phyloP scores from a whole-genome alignment of 2,113 vertebrate species.

The Danionella cerebrum region DNA sequence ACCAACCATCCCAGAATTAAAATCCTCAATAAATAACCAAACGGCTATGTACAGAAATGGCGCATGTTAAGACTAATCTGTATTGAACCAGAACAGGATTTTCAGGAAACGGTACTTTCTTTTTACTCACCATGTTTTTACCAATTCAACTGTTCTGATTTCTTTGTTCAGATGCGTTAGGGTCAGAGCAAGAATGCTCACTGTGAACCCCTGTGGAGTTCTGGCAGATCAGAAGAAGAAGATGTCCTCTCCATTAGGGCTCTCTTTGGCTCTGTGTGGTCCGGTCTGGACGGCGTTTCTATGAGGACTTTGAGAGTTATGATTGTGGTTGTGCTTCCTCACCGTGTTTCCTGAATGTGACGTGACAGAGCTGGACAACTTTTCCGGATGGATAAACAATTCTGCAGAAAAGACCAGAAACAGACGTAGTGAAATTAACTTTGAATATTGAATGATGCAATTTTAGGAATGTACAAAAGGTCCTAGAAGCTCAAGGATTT shows the following conservation, averaged over 20 bases:
- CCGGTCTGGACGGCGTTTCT: slow-evolving; percentile 34
- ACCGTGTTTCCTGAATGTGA: slow-evolving; percentile 40
- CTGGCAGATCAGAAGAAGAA: slow-evolving; percentile 46
- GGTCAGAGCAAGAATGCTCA: neutral
- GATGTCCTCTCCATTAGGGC: slow-evolving; percentile 38
- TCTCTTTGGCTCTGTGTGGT: slow-evolving; percentile 39
- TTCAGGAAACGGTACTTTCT: neutral
- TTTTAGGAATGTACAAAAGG: no score
- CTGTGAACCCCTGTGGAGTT: neutral
- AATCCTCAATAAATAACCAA: slow-evolving; percentile 2
- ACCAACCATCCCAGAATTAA: neutral
- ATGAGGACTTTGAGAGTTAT: neutral
- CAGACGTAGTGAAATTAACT: no score
- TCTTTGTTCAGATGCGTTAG: neutral
- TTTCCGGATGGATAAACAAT: slow-evolving; percentile 30
- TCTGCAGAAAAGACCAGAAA: slow-evolving; percentile 38
- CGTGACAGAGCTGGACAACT: slow-evolving; percentile 1
- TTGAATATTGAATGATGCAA: no score
- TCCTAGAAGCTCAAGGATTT: no score
- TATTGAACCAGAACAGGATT: neutral
- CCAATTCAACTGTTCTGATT: neutral
- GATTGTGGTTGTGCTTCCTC: slow-evolving; percentile 1
- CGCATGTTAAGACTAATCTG: neutral
- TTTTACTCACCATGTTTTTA: neutral
- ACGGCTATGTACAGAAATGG: neutral